phyloP scores from a whole-genome alignment of 2,888 invertebrate species.

The Mythimna lalbum region DNA sequence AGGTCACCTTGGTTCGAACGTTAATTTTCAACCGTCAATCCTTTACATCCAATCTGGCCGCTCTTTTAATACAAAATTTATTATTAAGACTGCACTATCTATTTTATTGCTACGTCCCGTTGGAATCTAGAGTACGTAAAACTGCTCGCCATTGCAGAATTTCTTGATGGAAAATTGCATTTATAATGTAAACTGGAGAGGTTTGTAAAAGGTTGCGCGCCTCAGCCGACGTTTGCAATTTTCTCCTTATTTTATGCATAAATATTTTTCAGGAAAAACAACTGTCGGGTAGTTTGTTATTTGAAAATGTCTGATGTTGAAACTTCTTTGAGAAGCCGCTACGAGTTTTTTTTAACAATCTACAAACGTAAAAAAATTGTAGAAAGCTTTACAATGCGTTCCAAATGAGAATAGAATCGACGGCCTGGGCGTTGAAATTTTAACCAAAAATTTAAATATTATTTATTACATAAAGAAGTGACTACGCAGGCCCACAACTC shows the following conservation, averaged over 20 bases:
- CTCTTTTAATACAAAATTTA: no score
- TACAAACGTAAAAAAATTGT: no score
- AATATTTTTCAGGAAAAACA: constrained; percentile 8
- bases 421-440: no score
- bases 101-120: background rate
- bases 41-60: no score
- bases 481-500: no score
- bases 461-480: no score
- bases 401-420: no score
- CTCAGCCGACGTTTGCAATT: constrained; percentile 11
- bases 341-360: background rate
- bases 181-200: constrained; percentile 21
- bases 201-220: constrained; percentile 38
- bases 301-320: background rate
- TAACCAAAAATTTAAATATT: no score
- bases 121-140: constrained; percentile 25
- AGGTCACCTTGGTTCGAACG: no score
- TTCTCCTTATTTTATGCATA: constrained; percentile 17
- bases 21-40: no score
- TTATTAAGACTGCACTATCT: constrained; percentile 6
- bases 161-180: constrained; percentile 35
- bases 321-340: background rate
- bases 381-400: no score
- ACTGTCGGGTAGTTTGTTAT: background rate
- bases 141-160: constrained; percentile 5